Evolutionary conservation across 2,113 vertebrate genomes (phyloP).

Genomic region (Natator depressus): DNA sequence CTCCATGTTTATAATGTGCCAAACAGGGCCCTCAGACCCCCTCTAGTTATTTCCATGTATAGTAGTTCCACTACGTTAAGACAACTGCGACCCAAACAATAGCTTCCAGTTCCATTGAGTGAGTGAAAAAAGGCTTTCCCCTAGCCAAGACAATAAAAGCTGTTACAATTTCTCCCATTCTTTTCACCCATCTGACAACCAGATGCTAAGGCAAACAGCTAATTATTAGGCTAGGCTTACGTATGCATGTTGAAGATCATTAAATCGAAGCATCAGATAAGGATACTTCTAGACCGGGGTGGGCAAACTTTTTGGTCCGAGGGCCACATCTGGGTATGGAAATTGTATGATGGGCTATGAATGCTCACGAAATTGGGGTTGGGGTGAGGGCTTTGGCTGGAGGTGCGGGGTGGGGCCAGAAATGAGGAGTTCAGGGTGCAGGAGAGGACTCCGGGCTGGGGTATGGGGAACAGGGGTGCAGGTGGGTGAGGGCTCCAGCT

Average conservation of each 20-base stretch:
- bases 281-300: background rate
- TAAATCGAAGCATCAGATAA: background rate
- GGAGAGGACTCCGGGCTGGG: too few relatives aligned
- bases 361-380: too few relatives aligned
- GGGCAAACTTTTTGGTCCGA: too few relatives aligned
- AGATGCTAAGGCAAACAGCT: background rate
- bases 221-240: background rate
- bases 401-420: too few relatives aligned
- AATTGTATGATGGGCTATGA: too few relatives aligned
- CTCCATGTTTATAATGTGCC: background rate
- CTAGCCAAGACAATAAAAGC: background rate
- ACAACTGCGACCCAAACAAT: background rate
- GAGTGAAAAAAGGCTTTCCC: background rate
- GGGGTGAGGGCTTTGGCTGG: too few relatives aligned
- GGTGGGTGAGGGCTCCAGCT: too few relatives aligned
- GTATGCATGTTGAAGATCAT: background rate
- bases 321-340: too few relatives aligned
- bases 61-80: accelerated
- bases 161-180: background rate
- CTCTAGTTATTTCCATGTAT: background rate
- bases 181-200: background rate
- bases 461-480: too few relatives aligned
- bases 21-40: background rate
- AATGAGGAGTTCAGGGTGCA: too few relatives aligned
- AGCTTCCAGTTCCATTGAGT: accelerated